A percentile compares a stretch with the other conserved stretches of the same genome.
Evolutionary conservation across 2,797 vertebrate genomes (phyloP).

Genomic region (Sarcophilus harrisii): DNA sequence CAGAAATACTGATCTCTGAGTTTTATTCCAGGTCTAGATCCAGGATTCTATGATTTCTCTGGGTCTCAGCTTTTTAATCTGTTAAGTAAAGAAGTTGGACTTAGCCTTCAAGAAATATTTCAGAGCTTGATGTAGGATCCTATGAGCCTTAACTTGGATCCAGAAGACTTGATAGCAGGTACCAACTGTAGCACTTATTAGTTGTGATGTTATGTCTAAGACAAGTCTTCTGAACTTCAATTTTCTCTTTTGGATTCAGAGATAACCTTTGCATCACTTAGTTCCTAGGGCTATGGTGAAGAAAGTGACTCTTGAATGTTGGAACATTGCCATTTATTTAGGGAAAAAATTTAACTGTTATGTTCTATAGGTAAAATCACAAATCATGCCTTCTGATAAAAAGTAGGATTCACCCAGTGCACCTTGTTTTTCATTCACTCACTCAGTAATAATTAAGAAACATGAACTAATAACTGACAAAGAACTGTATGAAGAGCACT

Average conservation of each 20-base stretch:
- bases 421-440: neutral
- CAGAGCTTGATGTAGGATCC: neutral
- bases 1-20: neutral
- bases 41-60: neutral
- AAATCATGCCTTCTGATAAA: neutral
- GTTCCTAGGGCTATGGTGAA: neutral
- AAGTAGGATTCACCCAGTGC: neutral
- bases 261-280: neutral
- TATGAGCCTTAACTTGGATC: neutral
- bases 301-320: neutral
- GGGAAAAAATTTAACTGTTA: neutral
- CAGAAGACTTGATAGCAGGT: neutral
- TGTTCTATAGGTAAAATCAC: neutral
- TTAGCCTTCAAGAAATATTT: neutral
- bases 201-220: neutral
- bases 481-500: neutral
- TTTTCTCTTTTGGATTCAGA: neutral
- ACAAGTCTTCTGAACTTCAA: neutral
- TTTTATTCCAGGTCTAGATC: neutral
- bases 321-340: neutral
- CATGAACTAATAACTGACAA: neutral
- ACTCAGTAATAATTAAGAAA: neutral
- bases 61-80: neutral
- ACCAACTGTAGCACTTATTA: neutral
- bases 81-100: neutral